Conservation (phyloP, 2,888 invertebrate species). For the Malacosoma neustria region DNA sequence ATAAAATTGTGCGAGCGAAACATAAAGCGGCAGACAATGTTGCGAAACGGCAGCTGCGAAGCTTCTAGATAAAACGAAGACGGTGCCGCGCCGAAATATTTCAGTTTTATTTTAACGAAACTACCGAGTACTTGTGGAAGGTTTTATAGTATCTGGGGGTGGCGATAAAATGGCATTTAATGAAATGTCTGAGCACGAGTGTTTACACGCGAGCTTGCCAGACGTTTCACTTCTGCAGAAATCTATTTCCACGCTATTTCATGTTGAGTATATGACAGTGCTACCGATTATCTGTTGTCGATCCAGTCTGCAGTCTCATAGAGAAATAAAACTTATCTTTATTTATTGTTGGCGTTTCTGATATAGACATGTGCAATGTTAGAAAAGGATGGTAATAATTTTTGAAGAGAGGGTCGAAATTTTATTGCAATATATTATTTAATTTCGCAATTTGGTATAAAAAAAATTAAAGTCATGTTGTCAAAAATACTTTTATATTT, state of each 20-base stretch:
- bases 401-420: background rate
- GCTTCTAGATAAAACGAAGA: conserved; percentile 41
- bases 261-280: conserved; percentile 19
- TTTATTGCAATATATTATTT: no score
- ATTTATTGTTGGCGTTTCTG: conserved; percentile 41
- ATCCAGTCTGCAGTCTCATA: conserved; percentile 45
- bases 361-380: conserved; percentile 9
- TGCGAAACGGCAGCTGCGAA: conserved; percentile 34
- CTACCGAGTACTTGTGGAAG: conserved; percentile 31
- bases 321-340: conserved; percentile 60
- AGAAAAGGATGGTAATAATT: conserved; percentile 32
- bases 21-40: conserved; percentile 52
- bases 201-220: conserved; percentile 19
- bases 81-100: conserved; percentile 34
- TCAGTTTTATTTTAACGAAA: conserved; percentile 49
- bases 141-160: conserved; percentile 37
- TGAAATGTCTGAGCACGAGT: conserved; percentile 30
- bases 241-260: conserved; percentile 32
- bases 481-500: no score
- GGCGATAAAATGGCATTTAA: conserved; percentile 45
- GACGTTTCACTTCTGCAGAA: conserved; percentile 26
- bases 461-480: no score
- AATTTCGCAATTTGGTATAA: no score
- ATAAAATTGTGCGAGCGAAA: conserved; percentile 42
- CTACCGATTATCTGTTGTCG: conserved; percentile 31